These are phyloP conservation scores for Tenualosa thibaudeaui DNA, from an alignment of 2,797 vertebrate species.

Conservation along the genomic window DNA sequence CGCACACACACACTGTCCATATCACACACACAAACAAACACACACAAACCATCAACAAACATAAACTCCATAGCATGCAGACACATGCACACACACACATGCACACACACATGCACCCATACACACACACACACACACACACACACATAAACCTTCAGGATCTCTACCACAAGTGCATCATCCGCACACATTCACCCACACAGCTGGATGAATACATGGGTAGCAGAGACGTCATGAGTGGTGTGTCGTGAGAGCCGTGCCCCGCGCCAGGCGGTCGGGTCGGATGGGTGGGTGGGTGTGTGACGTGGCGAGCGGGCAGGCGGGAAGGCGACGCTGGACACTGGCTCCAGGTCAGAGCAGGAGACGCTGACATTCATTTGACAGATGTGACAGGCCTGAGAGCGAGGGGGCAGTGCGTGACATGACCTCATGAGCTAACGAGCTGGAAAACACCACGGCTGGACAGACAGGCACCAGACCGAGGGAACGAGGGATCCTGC, in stretches of 20 bases:
- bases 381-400: conserved; percentile 6
- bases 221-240: neutral
- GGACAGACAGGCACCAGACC: conserved; percentile 18
- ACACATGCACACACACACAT: neutral
- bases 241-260: neutral
- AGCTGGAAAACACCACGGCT: conserved; percentile 23
- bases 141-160: neutral
- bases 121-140: neutral
- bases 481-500: conserved; percentile 8
- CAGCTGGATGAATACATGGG: neutral
- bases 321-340: neutral
- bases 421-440: conserved; percentile 22
- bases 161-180: neutral
- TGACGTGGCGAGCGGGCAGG: too few species aligned
- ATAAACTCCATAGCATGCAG: neutral
- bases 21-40: neutral
- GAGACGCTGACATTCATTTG: conserved; percentile 22
- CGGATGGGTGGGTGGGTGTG: too few species aligned
- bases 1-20: neutral
- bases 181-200: neutral
- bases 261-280: neutral
- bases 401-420: neutral
- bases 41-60: neutral
- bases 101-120: neutral
- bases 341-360: neutral